Base-by-base conservation (phyloP, 2,888 invertebrate species). In the Apamea monoglypha region DNA sequence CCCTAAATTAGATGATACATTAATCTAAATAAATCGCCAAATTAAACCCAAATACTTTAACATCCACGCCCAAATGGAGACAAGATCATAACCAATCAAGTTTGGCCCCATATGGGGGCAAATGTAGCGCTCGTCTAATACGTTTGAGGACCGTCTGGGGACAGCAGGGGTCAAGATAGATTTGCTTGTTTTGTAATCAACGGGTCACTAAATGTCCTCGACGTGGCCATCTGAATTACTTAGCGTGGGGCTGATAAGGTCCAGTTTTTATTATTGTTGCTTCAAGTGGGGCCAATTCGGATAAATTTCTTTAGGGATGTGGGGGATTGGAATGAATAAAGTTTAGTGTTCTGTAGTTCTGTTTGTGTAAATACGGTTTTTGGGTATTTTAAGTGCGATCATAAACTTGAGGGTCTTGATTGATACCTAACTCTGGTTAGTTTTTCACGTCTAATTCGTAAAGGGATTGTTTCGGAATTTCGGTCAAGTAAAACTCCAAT, bases 221-320 rank as follows among this genome's bases (percentile, higher is more conserved):
- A 91, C 92, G 91, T 94, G 92, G 91, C 91, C 94, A 94, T 95
- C 94, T 91, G 93, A 95, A 96, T 96, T 95, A 96, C 95, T 95
- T 94, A 94, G 92, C 89, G 79, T 90, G 90, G 96, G 95, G 94
- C 91, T 93, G 95, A 96, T 96, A 95, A 95, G 91, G 92, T 92
- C 92, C 91, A 92, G 95, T 96, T 96, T 96, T 96, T 95, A 95
- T 96, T 95, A 94, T 94, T 94, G 95, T 94, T 90, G 92, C 89
- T 92, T 93, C 91, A 91, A 94, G 91, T 93, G 74, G 93, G 91
- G 88, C 83, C 94, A 92, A 94, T 95, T 95, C 92, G 87, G 80
- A 80, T 87, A 84, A 85, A 86, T 88, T 87, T 83, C 78, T 87
- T 71, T 61, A 25, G 80, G 80, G 78, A 80, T 74, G 63, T 64